Base-by-base conservation (phyloP, 2,888 invertebrate genomes). In the Rhabditoides inermis region DNA sequence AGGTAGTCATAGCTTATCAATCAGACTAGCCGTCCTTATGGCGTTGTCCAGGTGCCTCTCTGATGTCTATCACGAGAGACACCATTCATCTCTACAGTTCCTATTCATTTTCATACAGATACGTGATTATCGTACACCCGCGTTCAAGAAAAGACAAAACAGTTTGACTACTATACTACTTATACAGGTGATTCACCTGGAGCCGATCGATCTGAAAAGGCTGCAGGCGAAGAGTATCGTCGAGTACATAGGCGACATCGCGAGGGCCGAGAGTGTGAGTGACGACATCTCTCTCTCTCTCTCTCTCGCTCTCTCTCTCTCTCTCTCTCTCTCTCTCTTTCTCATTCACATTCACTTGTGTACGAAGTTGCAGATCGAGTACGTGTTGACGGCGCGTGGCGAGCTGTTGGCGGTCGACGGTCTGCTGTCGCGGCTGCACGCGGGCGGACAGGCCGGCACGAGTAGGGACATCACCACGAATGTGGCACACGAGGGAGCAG, bases 221-320 rank as follows among this genome's bases (percentile, higher is more conserved):
- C 57, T 74, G 45, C 74, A 74, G 54, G 61, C 70, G 5, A 75
- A 75, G 47, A 69, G 70, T 47, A 56, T 75, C 15, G 54, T 60
- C 35, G 74, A 74, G 45, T 75, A 75, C 45, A 45, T 74, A 46
- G 49, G 67, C 1, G 74, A 74, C 48, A 73, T 74, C 47, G 72
- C 72, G 3, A 59, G 61, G 25, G 68, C 72, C 2, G 70, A 32
- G 32, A 32, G 10, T 32, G 32, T 32, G 15, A 15, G 32, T 10
- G 32, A 15, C 7, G 32, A 32, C 32, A 10, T 32, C 32, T 10
- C 7, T 23, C 20, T 4, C 39, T 5, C 4, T 25, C 36, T 22
- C 32, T 41, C n/a, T 41, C 20, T 20, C n/a, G n/a, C n/a, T n/a
- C n/a, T 32, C 22, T 35, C n/a, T 18, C 25, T 18, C 3, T n/a